These are phyloP conservation scores for Laticauda colubrina DNA, from an alignment of 2,113 vertebrate genomes.

Conservation along the genomic window DNA sequence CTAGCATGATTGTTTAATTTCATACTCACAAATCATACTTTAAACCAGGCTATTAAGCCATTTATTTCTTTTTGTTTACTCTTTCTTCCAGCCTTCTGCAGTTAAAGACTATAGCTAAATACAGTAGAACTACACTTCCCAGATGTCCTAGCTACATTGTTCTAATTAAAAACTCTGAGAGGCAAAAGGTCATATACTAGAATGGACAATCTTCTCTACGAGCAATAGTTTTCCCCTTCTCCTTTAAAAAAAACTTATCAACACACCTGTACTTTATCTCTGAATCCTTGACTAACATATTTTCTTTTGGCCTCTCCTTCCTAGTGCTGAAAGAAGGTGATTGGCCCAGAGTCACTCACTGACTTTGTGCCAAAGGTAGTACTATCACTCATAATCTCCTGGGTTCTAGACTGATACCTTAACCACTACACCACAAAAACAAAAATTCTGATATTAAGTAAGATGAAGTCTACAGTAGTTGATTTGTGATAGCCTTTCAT, in stretches of 20 bases:
- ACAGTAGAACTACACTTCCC: neutral
- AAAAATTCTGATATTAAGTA: neutral
- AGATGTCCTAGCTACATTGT: neutral
- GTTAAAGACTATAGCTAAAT: neutral
- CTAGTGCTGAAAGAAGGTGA: neutral
- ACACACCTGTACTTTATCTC: neutral
- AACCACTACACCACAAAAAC: neutral
- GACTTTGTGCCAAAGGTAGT: neutral
- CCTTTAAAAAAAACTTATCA: neutral
- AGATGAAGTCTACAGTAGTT: neutral
- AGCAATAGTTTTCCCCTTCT: neutral
- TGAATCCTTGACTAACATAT: neutral
- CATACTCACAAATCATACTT: neutral
- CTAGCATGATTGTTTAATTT: neutral
- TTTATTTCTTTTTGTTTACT: neutral
- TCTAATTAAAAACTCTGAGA: neutral
- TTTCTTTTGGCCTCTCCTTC: neutral
- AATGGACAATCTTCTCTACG: neutral
- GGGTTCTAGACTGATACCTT: neutral
- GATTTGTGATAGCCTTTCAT: neutral
- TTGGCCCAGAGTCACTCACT: neutral
- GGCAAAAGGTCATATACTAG: neutral
- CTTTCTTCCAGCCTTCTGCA: neutral
- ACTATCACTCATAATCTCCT: neutral
- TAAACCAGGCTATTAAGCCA: neutral